Evolutionary conservation across 2,888 invertebrate genomes (phyloP), one percentile per base, ranked within the genome.

Genomic region (Brachyopa scutellaris): DNA sequence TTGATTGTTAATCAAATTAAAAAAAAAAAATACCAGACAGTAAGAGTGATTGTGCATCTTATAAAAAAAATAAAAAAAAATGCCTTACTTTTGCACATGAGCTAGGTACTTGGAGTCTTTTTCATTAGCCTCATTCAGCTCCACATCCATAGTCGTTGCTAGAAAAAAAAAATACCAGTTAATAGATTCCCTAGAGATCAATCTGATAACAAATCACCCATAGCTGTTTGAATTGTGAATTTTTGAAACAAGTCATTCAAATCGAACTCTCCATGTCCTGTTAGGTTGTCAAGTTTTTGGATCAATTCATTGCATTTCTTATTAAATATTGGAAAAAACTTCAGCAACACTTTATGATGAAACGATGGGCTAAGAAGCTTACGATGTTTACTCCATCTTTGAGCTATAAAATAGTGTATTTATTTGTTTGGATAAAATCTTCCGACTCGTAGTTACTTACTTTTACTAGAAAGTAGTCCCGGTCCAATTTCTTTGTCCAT

Each of bases 241-340:
- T 36, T 77, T 40, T 82, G 82, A 19, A 82, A 77, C 15, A 82
- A 47, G 38, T 82, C 70, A 26, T 82, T 72, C 49, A 82, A 55
- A 33, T 82, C 82, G 13, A 77, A 15, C 38, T 61, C 82, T 4
- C 66, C 77, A 7, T 38, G 9, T 7, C 72, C 77, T 6, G 77
- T 66, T 5, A 82, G 31, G 1, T n/a, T 66, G 8, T 66, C 53
- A 0, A 82, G 47, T 7, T 70, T 77, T 33, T 55, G 1, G 4
- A 70, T 7, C n/a, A 82, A 53, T 1, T 82, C 45, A 11, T 61
- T 26, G 1, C 77, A 82, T 55, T 77, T 77, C 0, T 69, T 70
- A 51, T 85, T 85, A 33, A 86, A 86, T n/a, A 85, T 85, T 5
- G 86, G 86, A 40, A 86, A 82, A 51, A 86, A 86, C 15, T 84